These are phyloP conservation scores for Pseudopodoces humilis DNA, from an alignment of 2,113 vertebrate species.

Conservation along the genomic window DNA sequence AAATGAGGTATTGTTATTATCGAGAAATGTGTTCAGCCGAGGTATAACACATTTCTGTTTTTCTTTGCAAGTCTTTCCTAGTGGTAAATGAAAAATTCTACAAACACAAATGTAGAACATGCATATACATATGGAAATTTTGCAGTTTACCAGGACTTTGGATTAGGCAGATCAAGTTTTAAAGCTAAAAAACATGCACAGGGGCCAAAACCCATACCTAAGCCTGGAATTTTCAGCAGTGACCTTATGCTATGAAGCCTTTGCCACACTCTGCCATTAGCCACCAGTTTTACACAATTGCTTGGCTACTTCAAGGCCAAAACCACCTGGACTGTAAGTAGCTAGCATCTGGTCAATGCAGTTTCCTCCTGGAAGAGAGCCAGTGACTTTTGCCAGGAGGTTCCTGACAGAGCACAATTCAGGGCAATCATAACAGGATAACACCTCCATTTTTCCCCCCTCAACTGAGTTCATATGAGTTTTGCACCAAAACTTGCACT, in stretches of 20 bases:
- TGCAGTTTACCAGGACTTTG: not conserved
- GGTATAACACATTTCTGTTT: not conserved
- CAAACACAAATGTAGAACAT: not conserved
- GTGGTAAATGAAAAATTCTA: not conserved
- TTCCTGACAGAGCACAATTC: not conserved
- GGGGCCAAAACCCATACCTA: not conserved
- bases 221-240: not conserved
- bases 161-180: not conserved
- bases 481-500: not conserved
- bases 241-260: not conserved
- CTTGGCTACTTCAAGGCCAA: not conserved
- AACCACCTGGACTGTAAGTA: not conserved
- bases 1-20: not conserved
- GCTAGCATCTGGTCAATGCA: not conserved
- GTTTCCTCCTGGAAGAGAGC: not conserved
- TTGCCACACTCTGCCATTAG: not conserved
- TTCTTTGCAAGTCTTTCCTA: not conserved
- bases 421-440: not conserved
- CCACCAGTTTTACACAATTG: not conserved
- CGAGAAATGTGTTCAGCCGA: fast-evolving
- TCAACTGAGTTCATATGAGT: not conserved
- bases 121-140: not conserved
- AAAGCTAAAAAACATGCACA: not conserved
- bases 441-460: fast-evolving
- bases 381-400: not conserved